A percentile compares a stretch with the other conserved stretches of the same genome.
Evolutionary conservation across 37 sponge, comb jelly and placozoan species (phyloP).

Genomic region (Bolinopsis microptera): DNA sequence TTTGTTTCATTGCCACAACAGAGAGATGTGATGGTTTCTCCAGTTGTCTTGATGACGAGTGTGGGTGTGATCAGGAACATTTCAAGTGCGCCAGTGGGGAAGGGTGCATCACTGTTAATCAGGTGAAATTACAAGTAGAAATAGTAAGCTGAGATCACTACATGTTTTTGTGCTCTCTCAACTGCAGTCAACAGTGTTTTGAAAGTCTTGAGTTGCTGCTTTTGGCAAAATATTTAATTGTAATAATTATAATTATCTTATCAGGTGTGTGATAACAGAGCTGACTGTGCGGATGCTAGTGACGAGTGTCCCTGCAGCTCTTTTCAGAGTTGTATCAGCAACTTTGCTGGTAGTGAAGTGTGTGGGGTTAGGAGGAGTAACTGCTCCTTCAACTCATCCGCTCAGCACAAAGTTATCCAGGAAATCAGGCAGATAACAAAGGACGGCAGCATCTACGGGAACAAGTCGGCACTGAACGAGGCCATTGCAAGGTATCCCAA

Average conservation of each 20-base stretch:
- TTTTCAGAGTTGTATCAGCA: constrained; percentile 5
- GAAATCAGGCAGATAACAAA: not conserved
- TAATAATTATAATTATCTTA: no score
- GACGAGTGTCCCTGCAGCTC: not conserved
- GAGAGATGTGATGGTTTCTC: not conserved
- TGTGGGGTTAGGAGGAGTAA: not conserved
- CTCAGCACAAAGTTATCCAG: not conserved
- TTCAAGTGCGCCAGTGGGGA: not conserved
- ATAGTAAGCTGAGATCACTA: no score
- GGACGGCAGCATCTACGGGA: not conserved
- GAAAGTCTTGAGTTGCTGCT: no score
- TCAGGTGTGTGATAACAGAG: constrained; percentile 21
- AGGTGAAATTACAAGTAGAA: no score
- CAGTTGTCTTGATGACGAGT: not conserved
- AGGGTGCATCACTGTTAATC: not conserved
- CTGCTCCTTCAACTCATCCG: not conserved
- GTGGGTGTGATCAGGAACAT: not conserved
- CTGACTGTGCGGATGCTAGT: constrained; percentile 8
- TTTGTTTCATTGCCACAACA: no score
- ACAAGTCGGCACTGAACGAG: not conserved
- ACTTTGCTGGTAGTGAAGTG: not conserved
- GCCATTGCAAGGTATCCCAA: not conserved
- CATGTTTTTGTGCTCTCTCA: no score
- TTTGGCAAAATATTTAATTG: no score
- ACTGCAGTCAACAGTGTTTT: no score